These are phyloP conservation scores for Calliopsis andreniformis DNA, from an alignment of 1,140 invertebrate species.

Conservation along the genomic window DNA sequence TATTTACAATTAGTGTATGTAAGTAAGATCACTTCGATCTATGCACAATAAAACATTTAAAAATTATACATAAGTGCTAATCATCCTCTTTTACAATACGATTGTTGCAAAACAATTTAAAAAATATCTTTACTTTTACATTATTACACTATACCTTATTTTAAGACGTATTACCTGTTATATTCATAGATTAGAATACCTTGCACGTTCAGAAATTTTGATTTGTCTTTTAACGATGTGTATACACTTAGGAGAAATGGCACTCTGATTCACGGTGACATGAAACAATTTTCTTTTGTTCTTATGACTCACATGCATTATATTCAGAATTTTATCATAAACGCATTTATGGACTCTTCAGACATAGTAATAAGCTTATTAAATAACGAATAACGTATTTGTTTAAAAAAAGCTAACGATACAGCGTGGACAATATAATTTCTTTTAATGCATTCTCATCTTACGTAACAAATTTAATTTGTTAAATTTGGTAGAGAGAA, in stretches of 20 bases:
- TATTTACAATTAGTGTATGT: constrained; percentile 63
- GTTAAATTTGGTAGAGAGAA: constrained; percentile 79
- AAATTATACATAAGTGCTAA: constrained; percentile 44
- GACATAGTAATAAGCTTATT: constrained; percentile 2
- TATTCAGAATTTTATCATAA: constrained; percentile 1
- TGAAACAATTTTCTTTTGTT: constrained; percentile 49
- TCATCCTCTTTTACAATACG: constrained; percentile 45
- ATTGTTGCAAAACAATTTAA: constrained; percentile 34
- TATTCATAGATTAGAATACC: constrained; percentile 25
- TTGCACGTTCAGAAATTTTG: constrained; percentile 58
- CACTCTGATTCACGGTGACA: constrained; percentile 74
- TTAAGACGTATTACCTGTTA: constrained; percentile 37
- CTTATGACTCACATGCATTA: constrained; percentile 31
- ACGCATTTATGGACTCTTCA: background rate
- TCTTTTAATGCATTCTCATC: constrained; percentile 75
- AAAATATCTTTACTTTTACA: constrained; percentile 16
- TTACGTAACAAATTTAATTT: constrained; percentile 76
- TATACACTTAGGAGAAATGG: constrained; percentile 58
- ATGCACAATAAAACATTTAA: constrained; percentile 48
- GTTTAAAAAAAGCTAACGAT: no score
- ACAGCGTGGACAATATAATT: no score
- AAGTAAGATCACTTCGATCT: constrained; percentile 40
- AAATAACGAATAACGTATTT: background rate
- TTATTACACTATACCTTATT: constrained; percentile 34
- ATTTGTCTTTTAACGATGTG: constrained; percentile 52